A percentile compares a stretch with the other conserved stretches of the same genome.
Evolutionary conservation across 2,888 invertebrate species (phyloP).

Genomic region (Eutolmus rufibarbis): DNA sequence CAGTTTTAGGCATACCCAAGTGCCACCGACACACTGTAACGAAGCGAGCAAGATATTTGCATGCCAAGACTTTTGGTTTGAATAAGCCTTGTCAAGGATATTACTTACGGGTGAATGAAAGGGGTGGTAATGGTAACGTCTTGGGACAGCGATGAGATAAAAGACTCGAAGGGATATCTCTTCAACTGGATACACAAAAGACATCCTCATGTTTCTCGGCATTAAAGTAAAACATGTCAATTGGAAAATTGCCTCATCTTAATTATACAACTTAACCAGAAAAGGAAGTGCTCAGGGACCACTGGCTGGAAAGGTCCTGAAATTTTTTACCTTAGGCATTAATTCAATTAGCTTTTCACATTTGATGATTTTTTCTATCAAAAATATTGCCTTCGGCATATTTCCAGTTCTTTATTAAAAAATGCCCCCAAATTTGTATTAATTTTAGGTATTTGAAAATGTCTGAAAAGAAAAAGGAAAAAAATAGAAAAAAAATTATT

Average conservation of each 20-base stretch:
- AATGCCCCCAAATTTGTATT: background rate
- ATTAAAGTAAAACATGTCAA: conserved; percentile 27
- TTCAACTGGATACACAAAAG: background rate
- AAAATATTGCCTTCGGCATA: background rate
- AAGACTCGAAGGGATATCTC: conserved; percentile 1
- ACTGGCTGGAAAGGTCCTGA: background rate
- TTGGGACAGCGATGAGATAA: conserved; percentile 27
- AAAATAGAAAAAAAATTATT: no score
- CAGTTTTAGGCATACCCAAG: background rate
- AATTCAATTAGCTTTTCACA: background rate
- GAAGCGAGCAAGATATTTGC: conserved; percentile 31
- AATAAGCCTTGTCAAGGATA: conserved; percentile 34
- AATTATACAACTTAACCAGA: background rate
- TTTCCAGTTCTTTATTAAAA: background rate
- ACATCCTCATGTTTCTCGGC: background rate
- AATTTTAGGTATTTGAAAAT: background rate
- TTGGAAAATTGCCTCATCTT: conserved; percentile 25
- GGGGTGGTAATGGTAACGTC: conserved; percentile 27
- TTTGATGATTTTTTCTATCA: background rate
- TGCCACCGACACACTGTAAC: conserved; percentile 17
- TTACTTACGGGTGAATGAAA: conserved; percentile 39
- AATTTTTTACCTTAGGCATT: background rate
- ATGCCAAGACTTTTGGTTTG: conserved; percentile 27
- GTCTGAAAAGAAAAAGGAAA: background rate
- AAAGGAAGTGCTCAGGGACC: background rate